phyloP scores from a whole-genome alignment of 2,888 invertebrate genomes.

The Tetragonula carbonaria region DNA sequence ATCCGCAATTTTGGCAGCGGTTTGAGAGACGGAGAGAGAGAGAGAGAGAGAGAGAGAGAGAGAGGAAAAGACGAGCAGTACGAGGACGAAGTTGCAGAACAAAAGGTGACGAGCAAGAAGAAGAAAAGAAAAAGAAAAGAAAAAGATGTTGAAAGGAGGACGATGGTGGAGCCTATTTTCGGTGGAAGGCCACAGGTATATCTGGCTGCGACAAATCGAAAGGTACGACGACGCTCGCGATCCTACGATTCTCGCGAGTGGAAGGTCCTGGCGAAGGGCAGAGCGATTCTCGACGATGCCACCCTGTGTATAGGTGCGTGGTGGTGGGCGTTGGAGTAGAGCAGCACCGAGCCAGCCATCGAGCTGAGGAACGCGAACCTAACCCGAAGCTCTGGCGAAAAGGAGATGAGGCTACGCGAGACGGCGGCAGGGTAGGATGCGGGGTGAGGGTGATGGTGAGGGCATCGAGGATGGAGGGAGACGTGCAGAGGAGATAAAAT shows the following conservation, averaged over 20 bases:
- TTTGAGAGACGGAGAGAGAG: neutral
- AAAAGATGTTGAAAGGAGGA: neutral
- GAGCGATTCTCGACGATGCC: constrained; percentile 50
- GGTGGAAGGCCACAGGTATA: constrained; percentile 42
- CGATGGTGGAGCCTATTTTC: constrained; percentile 11
- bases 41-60: neutral
- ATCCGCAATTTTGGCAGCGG: constrained; percentile 43
- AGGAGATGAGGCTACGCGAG: constrained; percentile 5
- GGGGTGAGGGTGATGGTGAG: neutral
- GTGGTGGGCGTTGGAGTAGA: constrained; percentile 48
- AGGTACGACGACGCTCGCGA: constrained; percentile 32
- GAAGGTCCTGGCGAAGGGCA: constrained; percentile 62
- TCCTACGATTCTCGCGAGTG: constrained; percentile 42
- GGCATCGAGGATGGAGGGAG: constrained; percentile 7
- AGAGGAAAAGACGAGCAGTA: neutral
- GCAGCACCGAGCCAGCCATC: constrained; percentile 16
- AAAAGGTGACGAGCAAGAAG: neutral
- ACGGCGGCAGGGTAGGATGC: neutral
- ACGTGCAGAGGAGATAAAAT: constrained; percentile 44
- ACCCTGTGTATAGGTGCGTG: constrained; percentile 49
- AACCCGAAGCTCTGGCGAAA: neutral
- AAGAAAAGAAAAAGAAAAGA: neutral
- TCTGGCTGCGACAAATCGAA: constrained; percentile 51
- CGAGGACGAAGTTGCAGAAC: neutral
- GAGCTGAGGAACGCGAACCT: neutral